Evolutionary conservation across 2,888 invertebrate species (phyloP).

Genomic region (Cheilosia vernalis): DNA sequence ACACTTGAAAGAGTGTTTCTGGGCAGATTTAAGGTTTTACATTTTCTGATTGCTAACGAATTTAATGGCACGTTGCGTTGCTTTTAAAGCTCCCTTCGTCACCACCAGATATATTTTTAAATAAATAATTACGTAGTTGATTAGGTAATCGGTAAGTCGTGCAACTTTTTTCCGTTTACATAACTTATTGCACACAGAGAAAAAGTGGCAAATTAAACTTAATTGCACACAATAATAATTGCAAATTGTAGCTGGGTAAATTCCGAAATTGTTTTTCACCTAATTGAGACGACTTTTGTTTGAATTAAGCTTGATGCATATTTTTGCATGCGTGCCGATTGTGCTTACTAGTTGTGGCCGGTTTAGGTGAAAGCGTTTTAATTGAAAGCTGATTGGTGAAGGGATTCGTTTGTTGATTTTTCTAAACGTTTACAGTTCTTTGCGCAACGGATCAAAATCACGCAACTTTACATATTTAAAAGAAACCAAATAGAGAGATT

Average conservation of each 20-base stretch:
- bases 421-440: too few species aligned
- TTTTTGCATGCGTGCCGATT: neutral
- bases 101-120: slow-evolving; percentile 1
- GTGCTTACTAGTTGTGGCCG: neutral
- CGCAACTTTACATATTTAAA: too few species aligned
- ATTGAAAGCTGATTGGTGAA: neutral
- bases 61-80: slow-evolving; percentile 8
- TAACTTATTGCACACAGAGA: slow-evolving; percentile 14
- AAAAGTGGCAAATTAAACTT: slow-evolving; percentile 42
- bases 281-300: slow-evolving; percentile 46
- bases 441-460: too few species aligned
- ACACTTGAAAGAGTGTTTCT: slow-evolving; percentile 6
- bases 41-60: neutral
- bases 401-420: too few species aligned
- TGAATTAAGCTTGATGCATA: slow-evolving; percentile 36
- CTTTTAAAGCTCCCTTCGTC: slow-evolving; percentile 18
- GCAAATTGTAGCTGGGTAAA: slow-evolving; percentile 46
- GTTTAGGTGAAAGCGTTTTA: neutral
- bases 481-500: too few species aligned
- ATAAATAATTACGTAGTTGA: slow-evolving; percentile 46
- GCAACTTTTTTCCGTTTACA: slow-evolving; percentile 27
- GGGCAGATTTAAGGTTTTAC: neutral
- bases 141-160: slow-evolving; percentile 55
- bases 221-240: slow-evolving; percentile 55
- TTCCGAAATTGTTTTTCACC: slow-evolving; percentile 46